Evolutionary conservation across 2,888 invertebrate genomes (phyloP), one percentile per base, ranked within the genome.

Genomic region (Helobdella robusta): DNA sequence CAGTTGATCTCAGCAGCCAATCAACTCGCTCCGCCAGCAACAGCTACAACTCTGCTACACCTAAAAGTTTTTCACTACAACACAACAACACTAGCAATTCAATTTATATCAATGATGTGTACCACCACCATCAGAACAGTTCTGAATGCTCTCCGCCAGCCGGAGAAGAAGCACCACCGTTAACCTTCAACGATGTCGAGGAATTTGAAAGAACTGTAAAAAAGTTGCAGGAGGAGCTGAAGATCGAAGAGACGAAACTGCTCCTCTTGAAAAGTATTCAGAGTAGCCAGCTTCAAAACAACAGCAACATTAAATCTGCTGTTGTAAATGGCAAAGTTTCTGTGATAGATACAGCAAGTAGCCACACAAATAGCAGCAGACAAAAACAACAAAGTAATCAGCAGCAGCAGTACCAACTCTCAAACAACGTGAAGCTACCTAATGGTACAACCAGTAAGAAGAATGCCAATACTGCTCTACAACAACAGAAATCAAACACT

Each of bases 1-100:
- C 62, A n/a, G 62, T 62, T 18, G 62, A 62, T 46, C 32, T 62
- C 25, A 62, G 62, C 48, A 32, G 46, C 30, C 40, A 11, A 6
- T 50, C 44, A 6, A 23, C 44, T 44, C 15, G 50, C 11, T n/a
- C 28, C 30, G 28, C 15, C 30, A 62, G 25, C 20, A 25, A 40
- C n/a, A 23, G 25, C 40, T 23, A 36, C 23, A 8, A 50, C n/a
- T 50, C 5, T 50, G 5, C 8, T 50, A 11, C 23, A 32, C 28
- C 54, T 30, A 54, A 54, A 54, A 18, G 30, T 54, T 20, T 6
- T 25, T n/a, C 11, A 4, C 50, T 50, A 50, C n/a, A 50, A n/a
- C n/a, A 50, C 54, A 54, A 54, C 23, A 54, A 54, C 54, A 54
- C 28, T 32, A 54, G n/a, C 54, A 8, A 25, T 30, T 6, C 32